Percentiles rank a stretch among this genome's conserved stretches.
Conservation (phyloP, 2,888 invertebrate species). For the Macrophya alboannulata region DNA sequence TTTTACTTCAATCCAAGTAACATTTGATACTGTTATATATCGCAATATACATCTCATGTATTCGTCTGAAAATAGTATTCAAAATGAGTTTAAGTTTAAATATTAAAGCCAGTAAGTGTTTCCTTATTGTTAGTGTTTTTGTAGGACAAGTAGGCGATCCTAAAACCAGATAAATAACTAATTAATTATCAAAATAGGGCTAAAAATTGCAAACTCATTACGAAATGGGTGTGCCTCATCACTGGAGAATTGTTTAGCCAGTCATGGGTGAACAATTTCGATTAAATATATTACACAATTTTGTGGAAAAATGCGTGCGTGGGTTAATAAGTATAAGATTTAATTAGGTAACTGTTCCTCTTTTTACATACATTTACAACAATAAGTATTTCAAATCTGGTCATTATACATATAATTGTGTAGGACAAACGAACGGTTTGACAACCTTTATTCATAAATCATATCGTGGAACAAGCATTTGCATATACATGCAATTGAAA, state of each 20-base stretch:
- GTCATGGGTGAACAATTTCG: conserved; percentile 3
- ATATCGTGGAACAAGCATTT: neutral
- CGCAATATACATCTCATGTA: neutral
- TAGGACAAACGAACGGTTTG: neutral
- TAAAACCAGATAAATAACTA: neutral
- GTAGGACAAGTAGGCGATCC: conserved; percentile 6
- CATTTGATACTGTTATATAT: neutral
- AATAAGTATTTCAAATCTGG: neutral
- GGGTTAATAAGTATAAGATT: neutral
- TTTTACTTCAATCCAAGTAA: neutral
- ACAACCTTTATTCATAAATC: neutral
- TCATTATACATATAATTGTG: neutral
- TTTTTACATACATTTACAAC: neutral
- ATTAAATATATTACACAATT: conserved; percentile 10
- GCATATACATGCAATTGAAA: neutral
- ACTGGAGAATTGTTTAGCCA: conserved; percentile 12
- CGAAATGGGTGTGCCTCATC: conserved; percentile 22
- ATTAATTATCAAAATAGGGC: conserved; percentile 38
- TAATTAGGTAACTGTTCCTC: neutral
- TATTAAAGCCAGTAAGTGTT: neutral
- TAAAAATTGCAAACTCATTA: neutral
- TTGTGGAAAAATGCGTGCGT: neutral
- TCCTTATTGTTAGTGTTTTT: neutral
- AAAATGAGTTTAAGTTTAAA: conserved; percentile 7
- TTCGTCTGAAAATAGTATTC: neutral